Evolutionary conservation across 2,888 invertebrate genomes (phyloP), one percentile per base, ranked within the genome.

Genomic region (Temnothorax rugatulus): DNA sequence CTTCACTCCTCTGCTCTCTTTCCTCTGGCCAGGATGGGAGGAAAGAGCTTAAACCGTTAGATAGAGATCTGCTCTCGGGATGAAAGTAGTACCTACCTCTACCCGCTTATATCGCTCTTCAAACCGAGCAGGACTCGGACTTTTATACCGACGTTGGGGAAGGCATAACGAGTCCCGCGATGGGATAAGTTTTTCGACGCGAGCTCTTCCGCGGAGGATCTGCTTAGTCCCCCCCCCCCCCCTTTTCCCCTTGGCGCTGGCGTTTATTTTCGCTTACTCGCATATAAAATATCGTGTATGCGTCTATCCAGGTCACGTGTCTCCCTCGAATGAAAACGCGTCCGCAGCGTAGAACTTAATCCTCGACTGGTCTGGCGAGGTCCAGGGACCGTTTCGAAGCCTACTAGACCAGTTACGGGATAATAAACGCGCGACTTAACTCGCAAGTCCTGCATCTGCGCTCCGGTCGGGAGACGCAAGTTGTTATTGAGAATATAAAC

Each of bases 41-140:
- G 89, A 92, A 92, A 92, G 91, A 94, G 94, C 94, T 95, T 94
- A 94, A 94, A 94, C 94, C 93, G 94, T 94, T 94, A 94, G 94
- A 94, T 95, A 94, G 93, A 94, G 94, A 95, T 95, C 94, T 94
- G 93, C 93, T 90, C 92, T 93, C 91, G 90, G 93, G 93, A 93
- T 93, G 93, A 93, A 94, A 94, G 94, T 93, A 93, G 92, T 93
- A 93, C 92, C 93, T 92, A 93, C 93, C 92, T 61, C 61, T 92
- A 91, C 92, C 88, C 92, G 92, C 93, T 93, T 93, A 93, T 92
- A 92, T 91, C 92, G 89, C 86, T 89, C 84, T 87, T 91, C 88
- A 86, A 89, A 91, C 91, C 88, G 85, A 91, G 89, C 91, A 88
- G 87, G 91, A 92, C 92, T 91, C 91, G 90, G 93, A 93, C 91